phyloP scores from a whole-genome alignment of 2,797 vertebrate genomes.

The Anguilla pacifica region DNA sequence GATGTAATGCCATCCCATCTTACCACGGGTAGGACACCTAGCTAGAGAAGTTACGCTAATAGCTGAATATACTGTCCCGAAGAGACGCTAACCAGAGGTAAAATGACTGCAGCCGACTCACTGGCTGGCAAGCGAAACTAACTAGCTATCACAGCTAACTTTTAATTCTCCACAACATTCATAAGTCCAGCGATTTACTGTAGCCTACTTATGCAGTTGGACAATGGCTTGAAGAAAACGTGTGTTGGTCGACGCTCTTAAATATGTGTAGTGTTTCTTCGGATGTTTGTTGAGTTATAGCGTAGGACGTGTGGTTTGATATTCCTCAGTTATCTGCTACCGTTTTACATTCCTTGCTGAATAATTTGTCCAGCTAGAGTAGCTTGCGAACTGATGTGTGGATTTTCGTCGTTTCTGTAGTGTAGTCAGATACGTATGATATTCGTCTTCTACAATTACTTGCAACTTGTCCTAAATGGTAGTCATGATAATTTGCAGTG shows the following conservation, averaged over 20 bases:
- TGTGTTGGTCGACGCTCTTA: neutral
- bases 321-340: neutral
- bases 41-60: neutral
- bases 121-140: neutral
- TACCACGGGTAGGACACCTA: neutral
- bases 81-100: conserved; percentile 19
- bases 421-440: neutral
- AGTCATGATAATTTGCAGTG: neutral
- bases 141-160: neutral
- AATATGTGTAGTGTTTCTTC: neutral
- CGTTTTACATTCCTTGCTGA: neutral
- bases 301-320: neutral
- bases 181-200: neutral
- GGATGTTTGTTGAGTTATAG: neutral
- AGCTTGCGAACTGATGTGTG: neutral
- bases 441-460: neutral
- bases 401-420: neutral
- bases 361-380: neutral
- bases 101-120: neutral
- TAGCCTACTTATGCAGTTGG: neutral
- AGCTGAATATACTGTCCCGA: neutral
- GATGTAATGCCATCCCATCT: neutral
- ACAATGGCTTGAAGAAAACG: neutral
- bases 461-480: neutral
- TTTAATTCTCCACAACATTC: neutral